Evolutionary conservation across 1,140 invertebrate species (phyloP).

Genomic region (Dendrolimus punctatus): DNA sequence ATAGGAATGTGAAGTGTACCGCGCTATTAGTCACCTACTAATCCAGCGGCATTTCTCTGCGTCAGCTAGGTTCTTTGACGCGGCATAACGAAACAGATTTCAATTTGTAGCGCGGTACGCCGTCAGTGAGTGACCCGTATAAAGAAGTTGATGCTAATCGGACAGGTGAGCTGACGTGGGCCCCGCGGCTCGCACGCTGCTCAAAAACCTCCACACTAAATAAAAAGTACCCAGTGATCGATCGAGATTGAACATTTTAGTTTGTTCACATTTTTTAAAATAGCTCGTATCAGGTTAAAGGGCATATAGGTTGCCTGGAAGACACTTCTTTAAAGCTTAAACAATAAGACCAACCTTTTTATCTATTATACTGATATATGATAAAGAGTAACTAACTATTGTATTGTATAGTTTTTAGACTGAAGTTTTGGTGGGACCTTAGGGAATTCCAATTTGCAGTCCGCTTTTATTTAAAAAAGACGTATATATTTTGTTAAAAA

Average conservation of each 20-base stretch:
- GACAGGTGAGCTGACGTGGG: constrained; percentile 58
- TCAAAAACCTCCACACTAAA: constrained; percentile 16
- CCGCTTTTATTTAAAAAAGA: too few relatives aligned
- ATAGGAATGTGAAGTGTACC: constrained; percentile 13
- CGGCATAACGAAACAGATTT: constrained; percentile 62
- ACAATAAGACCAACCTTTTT: too few relatives aligned
- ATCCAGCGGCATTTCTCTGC: constrained; percentile 34
- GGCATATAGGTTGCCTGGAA: too few relatives aligned
- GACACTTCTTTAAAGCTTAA: too few relatives aligned
- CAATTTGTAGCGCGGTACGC: constrained; percentile 47
- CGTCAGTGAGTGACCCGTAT: constrained; percentile 45
- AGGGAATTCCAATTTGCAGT: too few relatives aligned
- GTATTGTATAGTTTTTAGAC: too few relatives aligned
- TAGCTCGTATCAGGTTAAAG: too few relatives aligned
- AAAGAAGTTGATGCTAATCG: constrained; percentile 60
- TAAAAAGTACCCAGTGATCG: constrained; percentile 28
- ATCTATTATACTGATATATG: too few relatives aligned
- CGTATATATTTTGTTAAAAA: too few relatives aligned
- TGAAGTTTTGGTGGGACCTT: too few relatives aligned
- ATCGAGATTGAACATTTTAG: constrained; percentile 23
- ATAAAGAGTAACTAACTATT: too few relatives aligned
- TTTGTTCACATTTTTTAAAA: constrained; percentile 12
- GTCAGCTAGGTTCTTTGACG: constrained; percentile 49
- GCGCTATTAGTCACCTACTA: constrained; percentile 43
- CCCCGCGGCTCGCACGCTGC: constrained; percentile 9